phyloP scores from a whole-genome alignment of 1,140 invertebrate genomes.

The Megalonaias nervosa region DNA sequence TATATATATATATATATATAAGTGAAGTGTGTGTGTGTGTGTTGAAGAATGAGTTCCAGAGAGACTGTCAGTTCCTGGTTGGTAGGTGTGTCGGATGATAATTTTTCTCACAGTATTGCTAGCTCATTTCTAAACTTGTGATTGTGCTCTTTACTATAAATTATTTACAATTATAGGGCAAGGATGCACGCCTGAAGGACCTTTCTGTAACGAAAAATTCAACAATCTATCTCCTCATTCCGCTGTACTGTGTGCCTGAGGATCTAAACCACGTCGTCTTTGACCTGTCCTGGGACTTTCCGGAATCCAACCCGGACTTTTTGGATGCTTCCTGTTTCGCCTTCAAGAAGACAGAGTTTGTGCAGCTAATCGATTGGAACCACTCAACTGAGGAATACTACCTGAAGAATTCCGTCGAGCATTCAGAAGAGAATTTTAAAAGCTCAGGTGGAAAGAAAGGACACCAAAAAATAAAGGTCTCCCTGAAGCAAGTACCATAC shows the following conservation, averaged over 20 bases:
- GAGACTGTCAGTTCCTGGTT: too few relatives aligned
- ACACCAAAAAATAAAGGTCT: conserved; percentile 12
- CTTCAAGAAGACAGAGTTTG: not conserved
- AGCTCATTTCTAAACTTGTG: too few relatives aligned
- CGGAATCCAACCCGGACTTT: conserved; percentile 9
- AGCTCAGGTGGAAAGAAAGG: conserved; percentile 13
- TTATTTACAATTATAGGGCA: too few relatives aligned
- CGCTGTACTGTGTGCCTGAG: conserved; percentile 13
- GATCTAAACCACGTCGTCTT: conserved; percentile 15
- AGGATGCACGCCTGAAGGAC: too few relatives aligned
- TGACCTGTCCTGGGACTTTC: conserved; percentile 17
- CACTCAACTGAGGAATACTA: not conserved
- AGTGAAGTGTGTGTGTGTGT: too few relatives aligned
- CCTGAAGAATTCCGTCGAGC: not conserved
- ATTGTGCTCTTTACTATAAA: too few relatives aligned
- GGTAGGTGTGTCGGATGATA: too few relatives aligned
- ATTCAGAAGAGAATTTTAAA: conserved; percentile 11
- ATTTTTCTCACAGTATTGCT: too few relatives aligned
- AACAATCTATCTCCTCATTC: conserved; percentile 3
- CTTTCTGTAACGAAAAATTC: not conserved
- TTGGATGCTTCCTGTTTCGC: conserved; percentile 14
- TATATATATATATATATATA: too few relatives aligned
- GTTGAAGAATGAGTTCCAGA: too few relatives aligned
- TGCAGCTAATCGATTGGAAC: not conserved
- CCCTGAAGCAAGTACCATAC: conserved; percentile 12